A percentile compares a stretch with the other conserved stretches of the same genome.
These are phyloP conservation scores for Isoperla grammatica DNA, from an alignment of 2,888 invertebrate genomes.

Conservation along the genomic window DNA sequence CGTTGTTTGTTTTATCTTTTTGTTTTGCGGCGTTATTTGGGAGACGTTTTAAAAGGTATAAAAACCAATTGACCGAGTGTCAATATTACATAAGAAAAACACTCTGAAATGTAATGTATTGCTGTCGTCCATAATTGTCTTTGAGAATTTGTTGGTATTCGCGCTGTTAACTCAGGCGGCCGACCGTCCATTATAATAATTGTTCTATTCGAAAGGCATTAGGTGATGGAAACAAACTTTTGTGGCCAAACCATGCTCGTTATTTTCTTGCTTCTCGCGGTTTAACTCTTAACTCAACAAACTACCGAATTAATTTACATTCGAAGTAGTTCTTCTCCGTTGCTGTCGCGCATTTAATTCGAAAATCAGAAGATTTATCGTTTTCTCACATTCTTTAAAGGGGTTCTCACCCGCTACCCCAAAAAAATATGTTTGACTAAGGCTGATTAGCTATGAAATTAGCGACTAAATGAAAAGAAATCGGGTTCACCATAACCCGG, in stretches of 20 bases:
- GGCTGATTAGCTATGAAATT: too few species aligned
- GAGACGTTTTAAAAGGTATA: background rate
- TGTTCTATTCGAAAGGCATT: too few species aligned
- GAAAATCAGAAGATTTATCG: conserved; percentile 1
- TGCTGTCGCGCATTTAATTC: background rate
- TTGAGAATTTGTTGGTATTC: background rate
- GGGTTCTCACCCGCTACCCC: too few species aligned
- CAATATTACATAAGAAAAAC: background rate
- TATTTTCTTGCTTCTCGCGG: too few species aligned
- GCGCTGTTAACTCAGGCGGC: too few species aligned
- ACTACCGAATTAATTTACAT: background rate
- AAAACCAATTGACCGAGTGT: background rate
- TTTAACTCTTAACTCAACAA: background rate
- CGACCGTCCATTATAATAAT: too few species aligned
- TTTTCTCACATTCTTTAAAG: background rate
- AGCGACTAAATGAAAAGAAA: too few species aligned
- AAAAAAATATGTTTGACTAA: too few species aligned
- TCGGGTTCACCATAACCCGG: too few species aligned
- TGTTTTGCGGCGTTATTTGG: too few species aligned
- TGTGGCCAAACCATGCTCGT: too few species aligned
- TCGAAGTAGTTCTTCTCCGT: background rate
- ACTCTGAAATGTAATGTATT: background rate
- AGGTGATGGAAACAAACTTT: too few species aligned
- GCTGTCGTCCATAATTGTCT: background rate
- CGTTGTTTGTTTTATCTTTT: background rate